phyloP scores from a whole-genome alignment of 2,888 invertebrate genomes.

The Ormyrus labotus region DNA sequence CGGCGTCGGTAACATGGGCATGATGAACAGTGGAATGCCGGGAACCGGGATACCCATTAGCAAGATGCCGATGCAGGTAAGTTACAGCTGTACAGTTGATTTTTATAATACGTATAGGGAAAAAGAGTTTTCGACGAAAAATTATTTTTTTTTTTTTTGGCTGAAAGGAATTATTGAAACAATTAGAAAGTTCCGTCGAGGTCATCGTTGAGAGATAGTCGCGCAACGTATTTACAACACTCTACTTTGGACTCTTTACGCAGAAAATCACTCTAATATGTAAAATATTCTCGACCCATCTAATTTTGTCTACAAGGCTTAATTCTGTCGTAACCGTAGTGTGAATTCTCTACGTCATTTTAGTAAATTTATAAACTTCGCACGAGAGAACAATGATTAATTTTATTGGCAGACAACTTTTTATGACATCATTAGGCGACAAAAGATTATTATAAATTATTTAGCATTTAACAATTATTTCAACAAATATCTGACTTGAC shows the following conservation, averaged over 20 bases:
- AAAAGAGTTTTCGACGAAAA: too few species aligned
- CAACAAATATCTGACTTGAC: too few species aligned
- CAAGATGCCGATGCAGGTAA: conserved; percentile 84
- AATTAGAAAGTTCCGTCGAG: too few species aligned
- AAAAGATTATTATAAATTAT: too few species aligned
- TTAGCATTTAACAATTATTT: too few species aligned
- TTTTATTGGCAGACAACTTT: background rate
- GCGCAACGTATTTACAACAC: conserved; percentile 17
- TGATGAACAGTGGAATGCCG: conserved; percentile 85
- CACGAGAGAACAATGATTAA: conserved; percentile 26
- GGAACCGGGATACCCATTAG: conserved; percentile 79
- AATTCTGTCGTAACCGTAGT: conserved; percentile 49
- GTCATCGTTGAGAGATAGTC: too few species aligned
- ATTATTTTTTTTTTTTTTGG: too few species aligned
- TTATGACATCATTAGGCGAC: too few species aligned
- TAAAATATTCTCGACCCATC: conserved; percentile 50
- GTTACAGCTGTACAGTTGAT: background rate
- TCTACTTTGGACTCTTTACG: conserved; percentile 48
- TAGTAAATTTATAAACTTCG: conserved; percentile 16
- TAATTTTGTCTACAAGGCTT: conserved; percentile 57
- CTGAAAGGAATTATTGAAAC: too few species aligned
- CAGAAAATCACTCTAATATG: conserved; percentile 50
- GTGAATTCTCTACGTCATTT: conserved; percentile 49
- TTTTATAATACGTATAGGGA: too few species aligned
- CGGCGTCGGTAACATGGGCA: conserved; percentile 73